Conservation (phyloP, 2,888 invertebrate species). For the Drosophila anceps region DNA sequence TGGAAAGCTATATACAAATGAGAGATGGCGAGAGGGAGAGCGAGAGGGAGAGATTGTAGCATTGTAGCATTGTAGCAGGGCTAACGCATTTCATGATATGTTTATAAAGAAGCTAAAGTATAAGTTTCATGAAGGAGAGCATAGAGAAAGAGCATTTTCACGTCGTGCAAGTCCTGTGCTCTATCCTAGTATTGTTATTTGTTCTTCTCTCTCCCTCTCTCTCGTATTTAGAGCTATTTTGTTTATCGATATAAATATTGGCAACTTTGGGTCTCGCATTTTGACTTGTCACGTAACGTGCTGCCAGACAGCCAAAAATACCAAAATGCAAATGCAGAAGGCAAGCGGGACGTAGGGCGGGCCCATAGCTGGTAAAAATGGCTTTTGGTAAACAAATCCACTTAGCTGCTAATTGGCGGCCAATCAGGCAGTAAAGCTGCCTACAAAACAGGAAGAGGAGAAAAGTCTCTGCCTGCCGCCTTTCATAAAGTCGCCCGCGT, state of each 20-base stretch:
- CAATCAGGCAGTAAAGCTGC: conserved; percentile 58
- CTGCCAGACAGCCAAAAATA: conserved; percentile 23
- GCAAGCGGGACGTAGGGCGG: neutral
- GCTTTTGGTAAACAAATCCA: conserved; percentile 70
- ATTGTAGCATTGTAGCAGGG: neutral
- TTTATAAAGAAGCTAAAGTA: too few relatives aligned
- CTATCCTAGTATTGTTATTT: conserved; percentile 4
- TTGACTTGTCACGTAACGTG: conserved; percentile 71
- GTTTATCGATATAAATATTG: conserved; percentile 80
- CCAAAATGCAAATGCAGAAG: conserved; percentile 28
- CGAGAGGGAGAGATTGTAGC: neutral
- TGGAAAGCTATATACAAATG: too few relatives aligned
- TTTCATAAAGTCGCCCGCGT: conserved; percentile 3
- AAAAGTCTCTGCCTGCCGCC: neutral
- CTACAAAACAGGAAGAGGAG: neutral
- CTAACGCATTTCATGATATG: too few relatives aligned
- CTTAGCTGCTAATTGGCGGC: conserved; percentile 78
- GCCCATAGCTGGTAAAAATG: conserved; percentile 29
- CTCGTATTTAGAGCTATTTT: conserved; percentile 58
- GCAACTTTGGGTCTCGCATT: conserved; percentile 51
- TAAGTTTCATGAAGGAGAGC: too few relatives aligned
- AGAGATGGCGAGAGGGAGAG: neutral
- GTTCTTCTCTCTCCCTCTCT: neutral
- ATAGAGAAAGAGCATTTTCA: neutral
- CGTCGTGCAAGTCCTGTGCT: neutral